These are phyloP conservation scores for Steinernema khuongi DNA, from an alignment of 1,140 invertebrate genomes.

Conservation along the genomic window DNA sequence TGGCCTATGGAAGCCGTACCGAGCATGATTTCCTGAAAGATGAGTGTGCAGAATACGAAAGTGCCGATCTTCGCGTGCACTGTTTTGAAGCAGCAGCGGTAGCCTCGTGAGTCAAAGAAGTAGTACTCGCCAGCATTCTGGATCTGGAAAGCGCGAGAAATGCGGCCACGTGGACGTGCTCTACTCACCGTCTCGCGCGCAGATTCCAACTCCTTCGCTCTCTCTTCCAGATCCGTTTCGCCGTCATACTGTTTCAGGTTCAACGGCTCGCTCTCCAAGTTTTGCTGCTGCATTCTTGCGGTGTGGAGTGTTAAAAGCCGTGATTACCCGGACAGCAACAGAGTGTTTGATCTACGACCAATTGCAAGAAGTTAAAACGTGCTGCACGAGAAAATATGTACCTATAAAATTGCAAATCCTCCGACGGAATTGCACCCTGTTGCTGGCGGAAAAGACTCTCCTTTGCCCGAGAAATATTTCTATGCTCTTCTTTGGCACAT, in stretches of 20 bases:
- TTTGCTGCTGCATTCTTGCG: not conserved
- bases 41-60: not conserved
- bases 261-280: not conserved
- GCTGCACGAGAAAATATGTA: not conserved
- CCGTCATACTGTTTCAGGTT: not conserved
- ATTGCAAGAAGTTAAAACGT: not conserved
- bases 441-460: not conserved
- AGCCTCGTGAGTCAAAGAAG: constrained; percentile 2
- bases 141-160: constrained; percentile 1
- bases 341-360: not conserved
- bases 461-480: not conserved
- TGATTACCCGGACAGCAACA: too few relatives aligned
- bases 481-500: not conserved
- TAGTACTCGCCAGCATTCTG: not conserved
- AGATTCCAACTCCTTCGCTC: not conserved
- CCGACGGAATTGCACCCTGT: not conserved
- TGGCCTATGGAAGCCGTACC: not conserved
- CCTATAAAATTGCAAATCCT: not conserved
- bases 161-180: too few relatives aligned
- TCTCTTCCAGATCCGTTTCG: not conserved
- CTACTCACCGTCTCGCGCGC: not conserved
- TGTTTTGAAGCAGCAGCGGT: constrained; percentile 1
- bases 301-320: too few relatives aligned
- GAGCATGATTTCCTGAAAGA: not conserved
- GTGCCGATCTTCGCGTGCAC: not conserved